Base-by-base conservation (phyloP, 2,797 vertebrate species). In the Rhinophrynus dorsalis region DNA sequence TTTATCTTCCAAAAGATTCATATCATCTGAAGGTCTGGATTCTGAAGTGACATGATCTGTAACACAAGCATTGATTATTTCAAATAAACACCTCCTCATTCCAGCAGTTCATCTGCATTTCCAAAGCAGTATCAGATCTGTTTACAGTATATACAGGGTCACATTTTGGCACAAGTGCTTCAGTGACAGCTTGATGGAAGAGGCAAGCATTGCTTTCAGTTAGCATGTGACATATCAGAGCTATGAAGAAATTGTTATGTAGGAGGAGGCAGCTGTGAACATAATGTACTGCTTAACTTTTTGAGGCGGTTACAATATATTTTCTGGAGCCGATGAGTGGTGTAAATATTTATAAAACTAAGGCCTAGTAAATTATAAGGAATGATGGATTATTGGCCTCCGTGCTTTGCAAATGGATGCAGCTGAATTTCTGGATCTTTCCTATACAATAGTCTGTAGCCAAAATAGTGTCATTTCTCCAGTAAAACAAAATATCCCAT, bases 321-420 rank as follows among this genome's bases (percentile, higher is more conserved):
- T 69, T 61, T 60, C 13, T 61, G 57, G 26, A 61, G 48, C 32
- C 33, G 67, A 32, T 23, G 13, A 45, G 15, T 6, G 8, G 66
- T 61, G n/a, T 62, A 69, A 69, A 69, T 69, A 62, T 69, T 54
- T 69, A 69, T 35, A 54, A 30, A 33, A 42, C 27, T 11, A 47
- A 44, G 35, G 3, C 27, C 13, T 26, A 44, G 37, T 62, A 44
- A 54, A 61, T 69, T n/a, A 54, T 47, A 37, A 33, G 23, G 11
- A 42, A 8, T 45, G 57, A 62, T 52, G 27, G 47, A 37, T 45
- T 69, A n/a, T 55, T 69, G 48, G 57, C 67, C 5, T n/a, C 6
- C 12, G 3, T 3, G 1, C 45, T 26, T 42, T 35, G 26, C 13
- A 60, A 38, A 26, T 59, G 18, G 18, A 51, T 52, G 29, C 24